phyloP scores from a whole-genome alignment of 2,797 vertebrate species.

The Dipus sagitta region DNA sequence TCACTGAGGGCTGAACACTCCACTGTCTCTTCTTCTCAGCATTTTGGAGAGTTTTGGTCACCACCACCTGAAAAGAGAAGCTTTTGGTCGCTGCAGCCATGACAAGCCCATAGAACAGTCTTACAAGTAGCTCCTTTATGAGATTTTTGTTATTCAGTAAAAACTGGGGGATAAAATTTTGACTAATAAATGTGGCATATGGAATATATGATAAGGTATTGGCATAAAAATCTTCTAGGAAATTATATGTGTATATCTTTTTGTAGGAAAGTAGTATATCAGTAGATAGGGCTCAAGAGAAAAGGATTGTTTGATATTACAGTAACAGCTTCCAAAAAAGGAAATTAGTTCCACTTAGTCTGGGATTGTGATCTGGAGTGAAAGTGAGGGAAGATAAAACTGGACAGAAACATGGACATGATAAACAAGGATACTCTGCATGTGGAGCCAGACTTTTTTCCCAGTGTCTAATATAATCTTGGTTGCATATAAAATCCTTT shows the following conservation, averaged over 20 bases:
- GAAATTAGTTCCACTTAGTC: not conserved
- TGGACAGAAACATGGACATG: slow-evolving; percentile 6
- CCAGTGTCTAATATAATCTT: not conserved
- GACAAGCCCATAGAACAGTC: not conserved
- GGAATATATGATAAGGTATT: slow-evolving; percentile 37
- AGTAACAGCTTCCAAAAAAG: slow-evolving; percentile 24
- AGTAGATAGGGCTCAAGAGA: not conserved
- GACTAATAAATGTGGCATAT: slow-evolving; percentile 42
- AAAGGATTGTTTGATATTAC: slow-evolving; percentile 16
- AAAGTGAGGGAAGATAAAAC: slow-evolving; percentile 17
- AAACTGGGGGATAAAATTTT: slow-evolving; percentile 42
- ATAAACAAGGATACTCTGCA: not conserved
- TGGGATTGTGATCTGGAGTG: slow-evolving; percentile 13
- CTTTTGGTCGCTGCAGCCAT: no score
- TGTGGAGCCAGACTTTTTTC: slow-evolving; percentile 6
- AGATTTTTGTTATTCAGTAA: slow-evolving; percentile 41
- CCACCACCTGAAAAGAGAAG: no score
- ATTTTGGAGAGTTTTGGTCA: no score
- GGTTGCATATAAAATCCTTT: slow-evolving; percentile 29
- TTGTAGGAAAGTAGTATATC: slow-evolving; percentile 45
- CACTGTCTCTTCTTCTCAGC: no score
- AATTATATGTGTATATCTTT: not conserved
- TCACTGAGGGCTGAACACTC: no score
- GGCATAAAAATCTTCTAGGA: not conserved
- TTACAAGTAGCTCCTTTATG: not conserved